Conservation (phyloP, 2,888 invertebrate species). For the Chaitophorus viminalis region DNA sequence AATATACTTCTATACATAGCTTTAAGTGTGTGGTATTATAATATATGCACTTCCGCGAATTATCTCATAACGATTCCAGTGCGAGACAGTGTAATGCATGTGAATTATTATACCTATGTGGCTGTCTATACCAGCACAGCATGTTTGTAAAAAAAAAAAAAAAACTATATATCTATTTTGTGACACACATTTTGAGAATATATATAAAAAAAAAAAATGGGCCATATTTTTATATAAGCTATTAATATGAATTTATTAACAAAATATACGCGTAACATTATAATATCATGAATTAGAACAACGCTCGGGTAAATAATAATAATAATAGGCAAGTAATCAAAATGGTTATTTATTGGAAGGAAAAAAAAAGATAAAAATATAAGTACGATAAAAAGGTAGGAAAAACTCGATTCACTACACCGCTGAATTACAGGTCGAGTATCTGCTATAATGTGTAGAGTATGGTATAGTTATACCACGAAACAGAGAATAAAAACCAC, state of each 20-base stretch:
- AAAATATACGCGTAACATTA: too few relatives aligned
- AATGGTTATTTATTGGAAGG: not conserved
- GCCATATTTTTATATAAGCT: not conserved
- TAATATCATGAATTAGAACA: not conserved
- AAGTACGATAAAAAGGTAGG: not conserved
- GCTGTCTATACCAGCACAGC: not conserved
- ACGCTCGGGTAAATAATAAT: not conserved
- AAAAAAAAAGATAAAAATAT: not conserved
- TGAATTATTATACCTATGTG: not conserved
- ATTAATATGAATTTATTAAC: not conserved
- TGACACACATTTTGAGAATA: not conserved
- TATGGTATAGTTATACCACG: not conserved
- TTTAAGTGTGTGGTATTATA: not conserved
- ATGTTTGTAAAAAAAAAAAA: not conserved
- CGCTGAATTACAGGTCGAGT: not conserved
- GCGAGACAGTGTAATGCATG: not conserved
- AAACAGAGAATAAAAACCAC: slow-evolving; percentile 21
- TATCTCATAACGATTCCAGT: not conserved
- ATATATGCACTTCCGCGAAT: not conserved
- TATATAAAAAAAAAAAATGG: not conserved
- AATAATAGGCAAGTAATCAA: not conserved
- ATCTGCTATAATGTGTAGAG: slow-evolving; percentile 19
- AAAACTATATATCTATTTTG: not conserved
- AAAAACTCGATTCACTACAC: not conserved
- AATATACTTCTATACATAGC: not conserved